Evolutionary conservation across 2,888 invertebrate species (phyloP).

Genomic region (Acleris cristana): DNA sequence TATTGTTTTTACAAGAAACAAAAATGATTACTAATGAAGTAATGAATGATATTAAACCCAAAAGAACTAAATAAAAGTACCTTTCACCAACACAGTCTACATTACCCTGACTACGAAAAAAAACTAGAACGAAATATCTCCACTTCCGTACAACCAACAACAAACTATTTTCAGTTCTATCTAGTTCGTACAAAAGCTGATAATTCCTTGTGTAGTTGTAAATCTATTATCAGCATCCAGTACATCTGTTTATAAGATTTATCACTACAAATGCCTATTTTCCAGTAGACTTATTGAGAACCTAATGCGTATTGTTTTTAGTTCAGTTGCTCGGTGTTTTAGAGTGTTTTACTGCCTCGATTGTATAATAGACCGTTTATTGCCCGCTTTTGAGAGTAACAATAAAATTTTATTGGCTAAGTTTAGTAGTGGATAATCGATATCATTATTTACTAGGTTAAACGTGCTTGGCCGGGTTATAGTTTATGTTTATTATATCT

Average conservation of each 20-base stretch:
- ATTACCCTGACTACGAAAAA: slow-evolving; percentile 26
- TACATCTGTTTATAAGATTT: slow-evolving; percentile 37
- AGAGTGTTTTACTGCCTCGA: slow-evolving; percentile 2
- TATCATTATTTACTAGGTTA: too few relatives aligned
- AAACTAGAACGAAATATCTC: slow-evolving; percentile 13
- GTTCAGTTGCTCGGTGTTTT: slow-evolving; percentile 25
- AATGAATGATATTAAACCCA: too few relatives aligned
- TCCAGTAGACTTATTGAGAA: slow-evolving; percentile 35
- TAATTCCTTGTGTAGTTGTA: background rate
- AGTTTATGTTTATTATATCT: too few relatives aligned
- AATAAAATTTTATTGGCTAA: slow-evolving; percentile 1
- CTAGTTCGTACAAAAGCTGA: background rate
- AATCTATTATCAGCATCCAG: slow-evolving; percentile 33
- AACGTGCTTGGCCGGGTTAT: too few relatives aligned
- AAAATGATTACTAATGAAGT: too few relatives aligned
- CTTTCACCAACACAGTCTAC: slow-evolving; percentile 21
- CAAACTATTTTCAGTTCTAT: background rate
- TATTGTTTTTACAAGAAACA: too few relatives aligned
- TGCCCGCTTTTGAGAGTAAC: slow-evolving; percentile 8
- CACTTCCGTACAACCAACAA: background rate
- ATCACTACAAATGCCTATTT: slow-evolving; percentile 35
- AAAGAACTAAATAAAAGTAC: background rate
- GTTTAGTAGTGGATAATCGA: too few relatives aligned
- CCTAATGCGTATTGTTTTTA: slow-evolving; percentile 36
- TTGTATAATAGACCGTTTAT: slow-evolving; percentile 17